These are phyloP conservation scores for Euphydryas editha DNA, from an alignment of 2,888 invertebrate genomes.

Conservation along the genomic window DNA sequence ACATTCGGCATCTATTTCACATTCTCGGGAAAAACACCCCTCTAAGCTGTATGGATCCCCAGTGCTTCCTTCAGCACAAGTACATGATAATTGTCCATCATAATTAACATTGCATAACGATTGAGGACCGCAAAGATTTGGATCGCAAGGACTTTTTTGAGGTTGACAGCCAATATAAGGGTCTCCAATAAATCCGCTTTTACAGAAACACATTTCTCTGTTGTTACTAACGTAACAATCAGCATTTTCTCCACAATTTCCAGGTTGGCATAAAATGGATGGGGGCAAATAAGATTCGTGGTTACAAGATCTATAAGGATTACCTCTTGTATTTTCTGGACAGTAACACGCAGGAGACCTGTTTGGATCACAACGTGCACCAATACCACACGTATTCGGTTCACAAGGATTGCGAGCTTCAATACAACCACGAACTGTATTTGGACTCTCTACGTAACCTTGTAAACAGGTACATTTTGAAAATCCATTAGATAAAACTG, in stretches of 20 bases:
- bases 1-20: conserved; percentile 92
- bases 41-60: conserved; percentile 89
- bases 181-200: conserved; percentile 89
- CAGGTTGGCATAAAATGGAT: conserved; percentile 89
- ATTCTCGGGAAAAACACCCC: conserved; percentile 92
- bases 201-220: conserved; percentile 93
- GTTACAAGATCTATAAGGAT: conserved; percentile 90
- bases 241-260: conserved; percentile 92
- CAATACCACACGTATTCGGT: conserved; percentile 91
- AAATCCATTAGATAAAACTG: conserved; percentile 89
- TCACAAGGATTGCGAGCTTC: conserved; percentile 91
- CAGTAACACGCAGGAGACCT: conserved; percentile 93
- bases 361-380: conserved; percentile 91
- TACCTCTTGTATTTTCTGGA: conserved; percentile 91
- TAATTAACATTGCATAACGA: conserved; percentile 88
- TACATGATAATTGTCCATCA: conserved; percentile 88
- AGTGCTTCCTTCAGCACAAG: conserved; percentile 88
- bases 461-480: conserved; percentile 94
- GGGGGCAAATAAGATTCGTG: conserved; percentile 82
- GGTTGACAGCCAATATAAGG: conserved; percentile 90
- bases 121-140: conserved; percentile 92
- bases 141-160: conserved; percentile 88
- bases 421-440: conserved; percentile 93
- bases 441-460: conserved; percentile 93
- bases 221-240: conserved; percentile 93